A percentile compares a stretch with the other conserved stretches of the same genome.
phyloP scores from a whole-genome alignment of 2,888 invertebrate species.

The Ditylenchus weischeri region DNA sequence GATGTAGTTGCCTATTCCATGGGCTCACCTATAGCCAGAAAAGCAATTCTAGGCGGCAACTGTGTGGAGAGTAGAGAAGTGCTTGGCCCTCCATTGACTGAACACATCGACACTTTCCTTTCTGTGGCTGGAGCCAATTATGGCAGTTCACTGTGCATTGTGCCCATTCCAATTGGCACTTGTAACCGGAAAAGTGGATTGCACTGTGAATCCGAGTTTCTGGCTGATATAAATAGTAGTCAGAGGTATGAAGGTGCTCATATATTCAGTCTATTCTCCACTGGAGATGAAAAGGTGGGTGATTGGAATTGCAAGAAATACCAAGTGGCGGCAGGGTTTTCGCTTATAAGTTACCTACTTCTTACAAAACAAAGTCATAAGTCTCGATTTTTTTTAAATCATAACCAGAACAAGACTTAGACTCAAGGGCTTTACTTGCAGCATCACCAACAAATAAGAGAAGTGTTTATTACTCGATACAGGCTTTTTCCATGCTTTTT shows the following conservation, averaged over 20 bases:
- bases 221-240: conserved; percentile 53
- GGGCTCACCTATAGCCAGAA: conserved; percentile 55
- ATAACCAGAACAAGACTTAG: too few relatives aligned
- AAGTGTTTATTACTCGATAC: too few relatives aligned
- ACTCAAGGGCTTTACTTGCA: too few relatives aligned
- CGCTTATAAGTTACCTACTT: too few relatives aligned
- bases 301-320: background rate
- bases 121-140: conserved; percentile 58
- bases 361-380: too few relatives aligned
- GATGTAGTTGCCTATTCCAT: conserved; percentile 57
- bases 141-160: conserved; percentile 51
- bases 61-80: conserved; percentile 37
- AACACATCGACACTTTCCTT: conserved; percentile 54
- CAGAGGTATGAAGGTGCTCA: conserved; percentile 49
- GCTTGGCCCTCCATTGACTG: conserved; percentile 53
- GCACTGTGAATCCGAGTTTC: conserved; percentile 55
- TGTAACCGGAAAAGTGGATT: conserved; percentile 50
- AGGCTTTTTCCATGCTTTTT: too few relatives aligned
- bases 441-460: too few relatives aligned
- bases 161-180: conserved; percentile 56
- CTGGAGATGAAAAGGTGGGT: conserved; percentile 52
- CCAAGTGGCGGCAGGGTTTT: too few relatives aligned
- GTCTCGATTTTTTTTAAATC: too few relatives aligned
- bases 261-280: conserved; percentile 54
- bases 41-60: conserved; percentile 47